Evolutionary conservation across 2,797 vertebrate genomes (phyloP).

Genomic region (Ptychobarbus kaznakovi): DNA sequence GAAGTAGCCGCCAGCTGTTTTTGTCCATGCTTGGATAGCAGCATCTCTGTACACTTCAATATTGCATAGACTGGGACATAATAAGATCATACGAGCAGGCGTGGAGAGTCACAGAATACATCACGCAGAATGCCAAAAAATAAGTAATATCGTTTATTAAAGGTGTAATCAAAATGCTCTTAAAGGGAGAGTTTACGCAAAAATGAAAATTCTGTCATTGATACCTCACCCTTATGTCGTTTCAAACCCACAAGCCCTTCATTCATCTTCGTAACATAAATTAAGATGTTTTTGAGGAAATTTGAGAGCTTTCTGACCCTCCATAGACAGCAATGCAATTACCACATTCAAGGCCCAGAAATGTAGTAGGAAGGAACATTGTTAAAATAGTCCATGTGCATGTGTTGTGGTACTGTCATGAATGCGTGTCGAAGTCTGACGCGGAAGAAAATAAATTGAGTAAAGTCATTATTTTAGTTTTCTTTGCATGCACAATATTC

Average conservation of each 20-base stretch:
- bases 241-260: background rate
- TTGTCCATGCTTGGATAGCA: slow-evolving; percentile 13
- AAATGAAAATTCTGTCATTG: background rate
- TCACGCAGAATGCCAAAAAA: background rate
- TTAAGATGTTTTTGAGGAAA: background rate
- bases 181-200: background rate
- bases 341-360: no score
- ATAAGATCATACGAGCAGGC: background rate
- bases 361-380: no score
- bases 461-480: no score
- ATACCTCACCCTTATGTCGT: background rate
- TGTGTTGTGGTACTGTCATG: no score
- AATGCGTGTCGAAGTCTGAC: no score
- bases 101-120: background rate
- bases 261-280: background rate
- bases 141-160: background rate
- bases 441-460: no score
- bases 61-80: background rate
- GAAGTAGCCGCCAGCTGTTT: slow-evolving; percentile 12
- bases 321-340: no score
- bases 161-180: background rate
- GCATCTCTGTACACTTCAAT: slow-evolving; percentile 19
- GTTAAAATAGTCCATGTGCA: no score
- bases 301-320: background rate
- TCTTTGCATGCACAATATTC: no score